These are phyloP conservation scores for Erebia epiphron DNA, from an alignment of 2,888 invertebrate species.

Conservation along the genomic window DNA sequence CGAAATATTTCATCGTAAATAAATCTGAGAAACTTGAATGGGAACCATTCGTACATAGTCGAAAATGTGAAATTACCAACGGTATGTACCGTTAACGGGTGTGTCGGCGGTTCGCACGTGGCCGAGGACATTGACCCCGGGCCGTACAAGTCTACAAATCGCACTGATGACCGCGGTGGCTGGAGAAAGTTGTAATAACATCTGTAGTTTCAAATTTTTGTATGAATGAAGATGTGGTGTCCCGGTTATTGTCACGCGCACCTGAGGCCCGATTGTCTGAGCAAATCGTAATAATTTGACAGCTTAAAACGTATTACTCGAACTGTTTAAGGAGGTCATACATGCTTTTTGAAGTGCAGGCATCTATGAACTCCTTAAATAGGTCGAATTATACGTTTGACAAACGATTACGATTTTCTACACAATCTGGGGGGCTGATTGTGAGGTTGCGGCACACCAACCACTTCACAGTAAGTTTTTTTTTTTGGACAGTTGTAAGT, in stretches of 20 bases:
- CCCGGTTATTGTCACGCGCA: neutral
- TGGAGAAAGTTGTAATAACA: slow-evolving; percentile 37
- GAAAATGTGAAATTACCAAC: slow-evolving; percentile 49
- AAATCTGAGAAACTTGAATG: slow-evolving; percentile 31
- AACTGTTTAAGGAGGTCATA: too few relatives aligned
- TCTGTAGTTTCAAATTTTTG: slow-evolving; percentile 26
- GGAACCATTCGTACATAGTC: slow-evolving; percentile 36
- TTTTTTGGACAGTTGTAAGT: too few relatives aligned
- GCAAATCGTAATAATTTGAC: too few relatives aligned
- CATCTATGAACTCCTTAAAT: too few relatives aligned
- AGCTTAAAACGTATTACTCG: too few relatives aligned
- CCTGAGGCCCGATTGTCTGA: neutral
- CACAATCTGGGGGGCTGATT: too few relatives aligned
- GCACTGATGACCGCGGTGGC: slow-evolving; percentile 36
- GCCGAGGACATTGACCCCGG: slow-evolving; percentile 62
- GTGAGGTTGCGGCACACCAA: too few relatives aligned
- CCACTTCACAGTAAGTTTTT: too few relatives aligned
- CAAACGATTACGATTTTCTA: too few relatives aligned
- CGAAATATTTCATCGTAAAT: slow-evolving; percentile 20
- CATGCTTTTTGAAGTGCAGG: too few relatives aligned
- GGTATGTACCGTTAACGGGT: slow-evolving; percentile 65
- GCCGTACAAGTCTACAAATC: slow-evolving; percentile 48
- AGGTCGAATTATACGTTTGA: too few relatives aligned
- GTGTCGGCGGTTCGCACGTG: slow-evolving; percentile 65
- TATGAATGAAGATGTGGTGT: slow-evolving; percentile 21